Base-by-base conservation (phyloP, 2,888 invertebrate genomes). In the Xestia rhomboidea region DNA sequence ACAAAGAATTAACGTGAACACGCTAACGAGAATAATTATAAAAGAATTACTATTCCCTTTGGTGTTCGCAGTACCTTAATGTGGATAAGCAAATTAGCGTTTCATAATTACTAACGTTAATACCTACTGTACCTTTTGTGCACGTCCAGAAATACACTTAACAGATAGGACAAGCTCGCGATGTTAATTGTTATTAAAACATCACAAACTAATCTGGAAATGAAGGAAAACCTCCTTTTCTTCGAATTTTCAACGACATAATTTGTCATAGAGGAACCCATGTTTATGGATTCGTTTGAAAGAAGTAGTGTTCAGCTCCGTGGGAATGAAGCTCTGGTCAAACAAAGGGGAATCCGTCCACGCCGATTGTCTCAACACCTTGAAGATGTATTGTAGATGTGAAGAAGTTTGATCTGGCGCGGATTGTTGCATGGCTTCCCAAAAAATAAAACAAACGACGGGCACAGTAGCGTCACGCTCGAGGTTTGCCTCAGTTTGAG, bases 31-130 rank as follows among this genome's bases (percentile, higher is more conserved):
- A 86, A 76, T 69, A n/a, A n/a, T n/a, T n/a, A 64, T 83, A 83
- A 87, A 84, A 83, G 73, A 77, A 88, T 87, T 87, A 84, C 80
- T 83, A 82, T 89, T 86, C 88, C 72, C 84, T 86, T 85, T 87
- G 74, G 79, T 82, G 79, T 87, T 71, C 68, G 41, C 78, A 79
- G 69, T 67, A 70, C 84, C 87, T 75, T 89, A 88, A 88, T 88
- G 85, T 77, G 84, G 81, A 81, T 85, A 86, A 87, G 87, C 87
- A 87, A 91, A 92, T 92, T 90, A 91, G 84, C 80, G 86, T 86
- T 87, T 84, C 81, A 79, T 90, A 92, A 92, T 92, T 90, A 91
- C 85, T 79, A 68, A 73, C 77, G 71, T 84, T 88, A 85, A 87
- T 86, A 80, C 78, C 86, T 85, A 81, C 83, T 38, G 8, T 62